A percentile compares a stretch with the other conserved stretches of the same genome.
Conservation (phyloP, 53 echinoderm and acorn worm species). For the Patiria pectinifera region DNA sequence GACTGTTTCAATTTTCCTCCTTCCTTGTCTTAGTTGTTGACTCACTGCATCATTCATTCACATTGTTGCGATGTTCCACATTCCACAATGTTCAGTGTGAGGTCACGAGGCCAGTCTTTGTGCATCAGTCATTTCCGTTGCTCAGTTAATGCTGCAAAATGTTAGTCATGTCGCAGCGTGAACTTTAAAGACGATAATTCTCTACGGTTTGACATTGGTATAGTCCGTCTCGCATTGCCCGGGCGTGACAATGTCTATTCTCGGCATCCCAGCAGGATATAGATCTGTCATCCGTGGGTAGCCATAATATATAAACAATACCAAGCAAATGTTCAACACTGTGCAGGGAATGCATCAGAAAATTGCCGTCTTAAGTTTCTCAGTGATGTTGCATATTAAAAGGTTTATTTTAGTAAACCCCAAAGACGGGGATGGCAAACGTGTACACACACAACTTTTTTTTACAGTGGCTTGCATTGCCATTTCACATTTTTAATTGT, state of each 20-base stretch:
- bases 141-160: not conserved
- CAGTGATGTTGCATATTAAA: not conserved
- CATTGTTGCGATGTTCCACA: not conserved
- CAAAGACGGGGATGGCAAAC: not conserved
- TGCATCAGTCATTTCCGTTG: conserved; percentile 9
- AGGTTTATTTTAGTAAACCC: not conserved
- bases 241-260: conserved; percentile 41
- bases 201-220: conserved; percentile 25
- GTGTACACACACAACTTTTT: no score
- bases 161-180: not conserved
- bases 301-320: conserved; percentile 46
- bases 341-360: conserved; percentile 28
- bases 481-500: no score
- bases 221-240: conserved; percentile 29
- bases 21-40: not conserved
- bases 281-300: conserved; percentile 5
- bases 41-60: not conserved
- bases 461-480: no score
- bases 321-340: conserved; percentile 19
- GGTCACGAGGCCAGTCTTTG: not conserved
- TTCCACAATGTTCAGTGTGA: not conserved
- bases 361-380: conserved; percentile 1
- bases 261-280: conserved; percentile 1
- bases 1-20: not conserved
- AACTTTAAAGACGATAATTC: not conserved